Conservation (phyloP, 2,113 vertebrate species). For the Boleophthalmus pectinirostris region DNA sequence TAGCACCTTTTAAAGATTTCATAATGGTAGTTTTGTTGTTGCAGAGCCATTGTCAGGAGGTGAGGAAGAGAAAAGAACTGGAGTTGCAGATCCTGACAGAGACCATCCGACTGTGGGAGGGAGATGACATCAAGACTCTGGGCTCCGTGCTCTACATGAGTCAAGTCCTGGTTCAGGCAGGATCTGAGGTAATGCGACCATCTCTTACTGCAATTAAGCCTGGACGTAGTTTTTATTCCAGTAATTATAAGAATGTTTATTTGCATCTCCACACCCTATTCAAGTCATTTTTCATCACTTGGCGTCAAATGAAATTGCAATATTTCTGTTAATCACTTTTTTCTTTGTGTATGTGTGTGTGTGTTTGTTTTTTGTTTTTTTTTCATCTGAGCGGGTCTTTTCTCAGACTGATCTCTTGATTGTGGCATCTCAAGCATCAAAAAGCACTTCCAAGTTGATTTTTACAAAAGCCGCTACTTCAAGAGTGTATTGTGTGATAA, state of each 20-base stretch:
- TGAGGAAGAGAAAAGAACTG: slow-evolving; percentile 94
- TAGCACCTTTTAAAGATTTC: background rate
- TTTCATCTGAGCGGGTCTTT: background rate
- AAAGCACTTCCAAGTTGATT: slow-evolving; percentile 3
- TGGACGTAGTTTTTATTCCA: background rate
- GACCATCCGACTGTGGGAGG: slow-evolving; percentile 94
- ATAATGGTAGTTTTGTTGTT: slow-evolving; percentile 16
- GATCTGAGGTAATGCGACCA: slow-evolving; percentile 65
- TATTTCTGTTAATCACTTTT: background rate
- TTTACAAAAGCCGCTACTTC: slow-evolving; percentile 7
- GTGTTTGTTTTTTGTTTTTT: background rate
- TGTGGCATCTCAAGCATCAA: slow-evolving; percentile 15
- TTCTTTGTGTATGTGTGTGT: background rate
- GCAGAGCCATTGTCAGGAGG: slow-evolving; percentile 95
- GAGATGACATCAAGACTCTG: slow-evolving; percentile 92
- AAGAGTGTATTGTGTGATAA: background rate
- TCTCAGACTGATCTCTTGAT: slow-evolving; percentile 6
- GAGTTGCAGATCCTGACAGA: slow-evolving; percentile 95
- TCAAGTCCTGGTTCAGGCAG: slow-evolving; percentile 89
- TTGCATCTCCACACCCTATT: background rate
- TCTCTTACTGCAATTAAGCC: background rate
- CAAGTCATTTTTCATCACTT: too few relatives aligned
- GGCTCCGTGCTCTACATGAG: slow-evolving; percentile 96
- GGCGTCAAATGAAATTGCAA: too few relatives aligned
- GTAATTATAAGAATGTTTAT: background rate